Evolutionary conservation across 2,113 vertebrate genomes (phyloP).

Genomic region (Parus major): DNA sequence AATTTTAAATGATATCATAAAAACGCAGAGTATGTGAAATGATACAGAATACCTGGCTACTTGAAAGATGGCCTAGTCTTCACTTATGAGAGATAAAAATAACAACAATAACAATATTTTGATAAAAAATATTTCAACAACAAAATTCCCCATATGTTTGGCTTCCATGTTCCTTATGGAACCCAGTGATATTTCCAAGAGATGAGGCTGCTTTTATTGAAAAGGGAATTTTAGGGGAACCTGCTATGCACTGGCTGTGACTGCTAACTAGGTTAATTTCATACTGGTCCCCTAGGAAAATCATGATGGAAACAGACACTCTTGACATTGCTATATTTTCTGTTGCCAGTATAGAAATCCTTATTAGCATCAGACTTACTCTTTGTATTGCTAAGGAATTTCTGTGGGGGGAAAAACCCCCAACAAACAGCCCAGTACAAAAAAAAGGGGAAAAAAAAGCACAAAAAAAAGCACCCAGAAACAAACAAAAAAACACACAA

Average conservation of each 20-base stretch:
- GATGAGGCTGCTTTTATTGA: neutral
- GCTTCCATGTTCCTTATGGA: neutral
- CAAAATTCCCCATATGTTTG: neutral
- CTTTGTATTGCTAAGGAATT: neutral
- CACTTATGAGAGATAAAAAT: neutral
- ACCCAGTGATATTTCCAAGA: neutral
- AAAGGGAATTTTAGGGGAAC: neutral
- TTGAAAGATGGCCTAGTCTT: neutral
- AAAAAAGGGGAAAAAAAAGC: neutral
- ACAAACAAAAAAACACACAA: neutral
- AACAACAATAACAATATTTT: neutral
- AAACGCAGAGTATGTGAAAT: neutral
- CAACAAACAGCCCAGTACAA: neutral
- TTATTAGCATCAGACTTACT: neutral
- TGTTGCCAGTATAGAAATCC: neutral
- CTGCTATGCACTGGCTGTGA: neutral
- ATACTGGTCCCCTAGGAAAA: neutral
- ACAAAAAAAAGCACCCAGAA: neutral
- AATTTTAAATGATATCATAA: neutral
- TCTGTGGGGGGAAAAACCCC: rapidly evolving
- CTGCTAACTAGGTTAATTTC: neutral
- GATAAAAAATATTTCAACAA: neutral
- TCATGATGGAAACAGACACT: neutral
- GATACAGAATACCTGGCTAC: neutral
- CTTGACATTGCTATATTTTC: neutral